Percentiles rank a stretch among this genome's conserved stretches.
Evolutionary conservation across 2,888 invertebrate species (phyloP).

Genomic region (Cryptocephalus primarius): DNA sequence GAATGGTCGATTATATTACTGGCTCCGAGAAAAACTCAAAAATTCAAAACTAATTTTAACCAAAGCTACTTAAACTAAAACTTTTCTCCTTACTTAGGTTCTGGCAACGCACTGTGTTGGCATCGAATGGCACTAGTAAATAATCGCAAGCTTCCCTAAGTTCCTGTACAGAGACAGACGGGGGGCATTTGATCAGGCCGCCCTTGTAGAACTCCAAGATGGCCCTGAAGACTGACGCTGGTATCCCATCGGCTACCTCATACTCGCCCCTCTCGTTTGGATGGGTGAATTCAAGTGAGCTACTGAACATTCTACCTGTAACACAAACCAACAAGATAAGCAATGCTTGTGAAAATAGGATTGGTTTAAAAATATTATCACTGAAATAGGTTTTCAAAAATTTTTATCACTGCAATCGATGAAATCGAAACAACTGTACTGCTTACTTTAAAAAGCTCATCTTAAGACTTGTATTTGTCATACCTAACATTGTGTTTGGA

Average conservation of each 20-base stretch:
- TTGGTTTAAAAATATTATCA: too few relatives aligned
- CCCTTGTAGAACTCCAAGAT: constrained; percentile 91
- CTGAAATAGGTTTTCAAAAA: too few relatives aligned
- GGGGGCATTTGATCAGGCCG: constrained; percentile 87
- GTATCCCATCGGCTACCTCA: constrained; percentile 91
- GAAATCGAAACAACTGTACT: too few relatives aligned
- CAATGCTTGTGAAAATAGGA: too few relatives aligned
- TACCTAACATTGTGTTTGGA: constrained; percentile 92
- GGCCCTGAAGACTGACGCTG: constrained; percentile 87
- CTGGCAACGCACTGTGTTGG: constrained; percentile 89
- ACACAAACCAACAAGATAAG: too few relatives aligned
- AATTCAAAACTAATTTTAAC: too few relatives aligned
- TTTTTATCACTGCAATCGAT: too few relatives aligned
- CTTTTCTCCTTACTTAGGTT: constrained; percentile 74
- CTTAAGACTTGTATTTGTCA: too few relatives aligned
- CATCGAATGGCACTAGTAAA: constrained; percentile 93
- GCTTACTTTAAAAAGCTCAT: too few relatives aligned
- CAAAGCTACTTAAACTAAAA: too few relatives aligned
- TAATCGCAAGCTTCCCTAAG: constrained; percentile 98
- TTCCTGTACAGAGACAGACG: constrained; percentile 92
- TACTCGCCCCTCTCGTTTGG: constrained; percentile 95
- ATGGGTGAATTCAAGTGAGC: constrained; percentile 81
- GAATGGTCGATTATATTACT: too few relatives aligned
- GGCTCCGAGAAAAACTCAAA: too few relatives aligned
- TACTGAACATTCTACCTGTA: constrained; percentile 87